These are phyloP conservation scores for Orgyia antiqua DNA, from an alignment of 2,888 invertebrate genomes.

Conservation along the genomic window DNA sequence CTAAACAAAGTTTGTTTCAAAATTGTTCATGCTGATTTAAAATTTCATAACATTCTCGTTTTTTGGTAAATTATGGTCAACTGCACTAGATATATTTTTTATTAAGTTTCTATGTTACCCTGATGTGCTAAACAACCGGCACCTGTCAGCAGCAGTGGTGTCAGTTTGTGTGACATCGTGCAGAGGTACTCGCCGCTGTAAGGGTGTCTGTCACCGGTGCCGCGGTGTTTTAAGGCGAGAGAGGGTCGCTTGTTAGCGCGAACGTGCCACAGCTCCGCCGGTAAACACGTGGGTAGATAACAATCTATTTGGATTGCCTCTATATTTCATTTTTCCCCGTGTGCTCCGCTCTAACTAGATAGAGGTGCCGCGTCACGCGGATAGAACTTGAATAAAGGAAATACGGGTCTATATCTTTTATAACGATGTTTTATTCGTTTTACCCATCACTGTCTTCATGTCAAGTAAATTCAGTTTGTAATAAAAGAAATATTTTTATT, in stretches of 20 bases:
- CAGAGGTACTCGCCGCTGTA: slow-evolving; percentile 30
- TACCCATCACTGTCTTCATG: slow-evolving; percentile 13
- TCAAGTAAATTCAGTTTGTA: slow-evolving; percentile 3
- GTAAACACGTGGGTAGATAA: slow-evolving; percentile 78
- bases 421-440: slow-evolving; percentile 37
- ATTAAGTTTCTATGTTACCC: no score
- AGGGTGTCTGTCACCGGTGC: slow-evolving; percentile 51
- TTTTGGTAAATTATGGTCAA: no score
- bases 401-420: slow-evolving; percentile 64
- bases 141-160: slow-evolving; percentile 64
- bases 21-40: no score
- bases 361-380: slow-evolving; percentile 49
- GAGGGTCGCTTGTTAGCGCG: slow-evolving; percentile 68
- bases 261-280: slow-evolving; percentile 70
- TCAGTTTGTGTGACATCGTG: slow-evolving; percentile 39
- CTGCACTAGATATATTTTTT: no score
- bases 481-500: no score
- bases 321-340: slow-evolving; percentile 77
- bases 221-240: slow-evolving; percentile 49
- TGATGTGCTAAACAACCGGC: slow-evolving; percentile 41
- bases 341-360: slow-evolving; percentile 71
- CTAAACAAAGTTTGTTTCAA: no score
- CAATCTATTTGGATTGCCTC: slow-evolving; percentile 78
- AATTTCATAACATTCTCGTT: no score
- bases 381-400: slow-evolving; percentile 42